Conservation (phyloP, 2,113 vertebrate genomes). For the Myocastor coypus region DNA sequence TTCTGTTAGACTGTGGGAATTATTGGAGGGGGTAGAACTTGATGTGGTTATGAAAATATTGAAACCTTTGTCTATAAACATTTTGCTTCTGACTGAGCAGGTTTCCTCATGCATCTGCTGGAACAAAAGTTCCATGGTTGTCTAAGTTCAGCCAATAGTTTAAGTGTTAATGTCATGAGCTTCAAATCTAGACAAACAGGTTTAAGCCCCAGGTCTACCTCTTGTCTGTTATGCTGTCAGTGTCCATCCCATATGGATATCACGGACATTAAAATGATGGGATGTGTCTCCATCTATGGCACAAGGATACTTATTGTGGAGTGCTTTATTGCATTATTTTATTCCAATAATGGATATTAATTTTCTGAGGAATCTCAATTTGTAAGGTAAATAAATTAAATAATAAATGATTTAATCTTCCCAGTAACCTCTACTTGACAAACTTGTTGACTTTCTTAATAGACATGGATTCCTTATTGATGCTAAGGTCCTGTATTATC, state of each 20-base stretch:
- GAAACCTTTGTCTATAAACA: not conserved
- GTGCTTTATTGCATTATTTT: not conserved
- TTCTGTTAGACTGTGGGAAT: not conserved
- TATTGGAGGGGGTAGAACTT: not conserved
- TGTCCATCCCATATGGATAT: not conserved
- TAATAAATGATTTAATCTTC: slow-evolving; percentile 41
- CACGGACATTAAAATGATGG: not conserved
- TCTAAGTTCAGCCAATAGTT: not conserved
- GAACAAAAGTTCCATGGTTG: not conserved
- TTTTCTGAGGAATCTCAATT: not conserved
- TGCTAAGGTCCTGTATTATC: not conserved
- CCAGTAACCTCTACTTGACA: not conserved
- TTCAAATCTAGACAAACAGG: not conserved
- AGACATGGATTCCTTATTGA: not conserved
- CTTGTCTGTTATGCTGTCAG: not conserved
- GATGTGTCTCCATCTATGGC: not conserved
- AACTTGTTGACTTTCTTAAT: not conserved
- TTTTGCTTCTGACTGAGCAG: not conserved
- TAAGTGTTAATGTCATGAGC: not conserved
- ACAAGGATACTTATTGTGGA: not conserved
- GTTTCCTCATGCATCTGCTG: not conserved
- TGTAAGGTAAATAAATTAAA: not conserved
- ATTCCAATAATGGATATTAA: not conserved
- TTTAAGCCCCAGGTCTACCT: not conserved
- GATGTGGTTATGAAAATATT: slow-evolving; percentile 32